Percentiles rank a stretch among this genome's conserved stretches.
Evolutionary conservation across 1,140 invertebrate species (phyloP).

Genomic region (Hesperophylax magnus): DNA sequence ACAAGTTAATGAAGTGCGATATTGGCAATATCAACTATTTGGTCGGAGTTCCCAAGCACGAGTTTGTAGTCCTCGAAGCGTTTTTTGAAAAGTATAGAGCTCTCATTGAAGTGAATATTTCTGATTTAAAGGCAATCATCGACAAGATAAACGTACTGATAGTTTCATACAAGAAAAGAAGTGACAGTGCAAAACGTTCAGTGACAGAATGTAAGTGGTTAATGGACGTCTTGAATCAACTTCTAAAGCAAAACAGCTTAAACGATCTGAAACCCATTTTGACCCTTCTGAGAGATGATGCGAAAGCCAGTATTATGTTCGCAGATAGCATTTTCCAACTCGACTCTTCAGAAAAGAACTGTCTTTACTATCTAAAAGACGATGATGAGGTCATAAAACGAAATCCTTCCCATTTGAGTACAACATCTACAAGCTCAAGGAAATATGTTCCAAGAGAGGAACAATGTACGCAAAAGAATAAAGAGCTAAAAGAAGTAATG

Average conservation of each 20-base stretch:
- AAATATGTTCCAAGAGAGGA: too few relatives aligned
- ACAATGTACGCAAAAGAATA: too few relatives aligned
- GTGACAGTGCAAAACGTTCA: conserved; percentile 1
- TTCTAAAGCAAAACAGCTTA: not conserved
- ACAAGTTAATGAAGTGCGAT: too few relatives aligned
- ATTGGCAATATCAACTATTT: too few relatives aligned
- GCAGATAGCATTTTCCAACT: conserved; percentile 19
- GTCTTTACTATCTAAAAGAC: conserved; percentile 30
- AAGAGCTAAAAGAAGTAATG: too few relatives aligned
- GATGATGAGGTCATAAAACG: conserved; percentile 14
- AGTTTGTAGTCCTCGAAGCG: too few relatives aligned
- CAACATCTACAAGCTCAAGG: too few relatives aligned
- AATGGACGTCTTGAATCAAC: conserved; percentile 32
- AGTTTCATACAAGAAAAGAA: conserved; percentile 24
- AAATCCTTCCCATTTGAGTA: not conserved
- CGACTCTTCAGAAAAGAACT: not conserved
- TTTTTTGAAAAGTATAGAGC: too few relatives aligned
- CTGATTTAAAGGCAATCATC: too few relatives aligned
- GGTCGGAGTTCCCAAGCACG: too few relatives aligned
- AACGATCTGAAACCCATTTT: not conserved
- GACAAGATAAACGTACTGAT: conserved; percentile 20
- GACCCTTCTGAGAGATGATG: not conserved
- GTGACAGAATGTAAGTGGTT: conserved; percentile 41
- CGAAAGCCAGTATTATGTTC: conserved; percentile 44
- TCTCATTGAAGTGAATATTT: too few relatives aligned